phyloP scores from a whole-genome alignment of 1,140 invertebrate species.

The Drosophila nebulosa region DNA sequence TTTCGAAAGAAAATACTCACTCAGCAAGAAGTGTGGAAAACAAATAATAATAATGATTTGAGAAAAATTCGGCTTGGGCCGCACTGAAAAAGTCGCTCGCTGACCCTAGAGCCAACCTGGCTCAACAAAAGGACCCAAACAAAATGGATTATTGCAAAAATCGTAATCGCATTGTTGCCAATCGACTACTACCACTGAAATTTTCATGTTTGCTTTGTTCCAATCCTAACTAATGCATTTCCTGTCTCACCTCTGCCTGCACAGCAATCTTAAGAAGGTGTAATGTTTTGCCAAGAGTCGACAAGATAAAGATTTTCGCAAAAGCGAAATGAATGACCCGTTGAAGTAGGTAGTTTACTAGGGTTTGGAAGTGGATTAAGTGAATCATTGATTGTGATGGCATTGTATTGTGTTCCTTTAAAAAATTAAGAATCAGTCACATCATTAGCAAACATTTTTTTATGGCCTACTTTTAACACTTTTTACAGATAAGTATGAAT shows the following conservation, averaged over 20 bases:
- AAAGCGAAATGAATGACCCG: neutral
- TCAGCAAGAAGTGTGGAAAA: slow-evolving; percentile 4
- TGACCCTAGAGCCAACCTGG: neutral
- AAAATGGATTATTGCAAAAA: slow-evolving; percentile 6
- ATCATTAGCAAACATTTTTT: too few species aligned
- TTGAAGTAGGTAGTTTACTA: neutral
- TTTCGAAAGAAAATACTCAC: slow-evolving; percentile 7
- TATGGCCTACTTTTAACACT: too few species aligned
- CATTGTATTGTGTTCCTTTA: too few species aligned
- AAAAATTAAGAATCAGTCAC: too few species aligned
- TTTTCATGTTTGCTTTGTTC: neutral
- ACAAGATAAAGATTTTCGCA: slow-evolving; percentile 8
- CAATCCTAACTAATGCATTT: neutral
- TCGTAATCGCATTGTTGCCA: slow-evolving; percentile 4
- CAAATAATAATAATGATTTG: slow-evolving; percentile 12
- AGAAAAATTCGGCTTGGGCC: neutral
- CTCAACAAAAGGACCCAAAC: slow-evolving; percentile 2
- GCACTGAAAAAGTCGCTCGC: slow-evolving; percentile 1
- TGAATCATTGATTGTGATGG: neutral
- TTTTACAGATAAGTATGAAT: too few species aligned
- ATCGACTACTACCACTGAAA: slow-evolving; percentile 2
- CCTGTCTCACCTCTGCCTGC: neutral
- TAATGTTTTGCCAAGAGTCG: slow-evolving; percentile 11
- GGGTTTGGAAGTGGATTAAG: neutral
- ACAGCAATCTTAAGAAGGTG: neutral